These are phyloP conservation scores for Albula goreensis DNA, from an alignment of 2,113 vertebrate genomes.

Conservation along the genomic window DNA sequence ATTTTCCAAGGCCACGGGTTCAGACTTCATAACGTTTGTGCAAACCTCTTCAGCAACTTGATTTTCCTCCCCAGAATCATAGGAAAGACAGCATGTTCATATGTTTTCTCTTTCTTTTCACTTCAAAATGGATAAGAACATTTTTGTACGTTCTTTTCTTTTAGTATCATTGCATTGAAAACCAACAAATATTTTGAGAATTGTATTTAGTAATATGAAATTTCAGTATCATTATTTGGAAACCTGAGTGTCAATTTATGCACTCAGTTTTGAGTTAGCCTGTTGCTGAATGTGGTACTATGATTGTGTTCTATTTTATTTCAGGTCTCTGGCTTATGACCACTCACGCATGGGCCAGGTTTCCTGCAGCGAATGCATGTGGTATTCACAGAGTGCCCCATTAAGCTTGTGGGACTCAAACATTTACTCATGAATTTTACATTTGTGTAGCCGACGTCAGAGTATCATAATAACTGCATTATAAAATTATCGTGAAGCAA, in stretches of 20 bases:
- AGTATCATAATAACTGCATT: slow-evolving; percentile 2
- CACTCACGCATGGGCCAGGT: not conserved
- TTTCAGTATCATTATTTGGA: not conserved
- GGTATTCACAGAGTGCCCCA: not conserved
- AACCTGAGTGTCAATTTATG: not conserved
- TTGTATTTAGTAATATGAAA: not conserved
- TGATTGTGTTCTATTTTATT: not conserved
- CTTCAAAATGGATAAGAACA: no score
- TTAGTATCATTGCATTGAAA: not conserved
- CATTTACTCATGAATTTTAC: not conserved
- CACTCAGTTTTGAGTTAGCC: not conserved
- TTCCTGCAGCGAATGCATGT: not conserved
- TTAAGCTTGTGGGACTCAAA: not conserved
- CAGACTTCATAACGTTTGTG: not conserved
- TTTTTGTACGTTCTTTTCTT: not conserved
- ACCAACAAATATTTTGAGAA: not conserved
- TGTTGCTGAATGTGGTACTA: not conserved
- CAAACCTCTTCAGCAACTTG: not conserved
- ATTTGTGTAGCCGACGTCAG: not conserved
- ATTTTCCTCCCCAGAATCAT: not conserved
- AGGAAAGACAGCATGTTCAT: not conserved
- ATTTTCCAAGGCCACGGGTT: not conserved
- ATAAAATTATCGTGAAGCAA: slow-evolving; percentile 10
- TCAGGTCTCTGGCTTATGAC: not conserved
- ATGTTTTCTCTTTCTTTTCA: not conserved